These are phyloP conservation scores for Pelecanoides urinatrix DNA, from an alignment of 2,113 vertebrate species.

Conservation along the genomic window DNA sequence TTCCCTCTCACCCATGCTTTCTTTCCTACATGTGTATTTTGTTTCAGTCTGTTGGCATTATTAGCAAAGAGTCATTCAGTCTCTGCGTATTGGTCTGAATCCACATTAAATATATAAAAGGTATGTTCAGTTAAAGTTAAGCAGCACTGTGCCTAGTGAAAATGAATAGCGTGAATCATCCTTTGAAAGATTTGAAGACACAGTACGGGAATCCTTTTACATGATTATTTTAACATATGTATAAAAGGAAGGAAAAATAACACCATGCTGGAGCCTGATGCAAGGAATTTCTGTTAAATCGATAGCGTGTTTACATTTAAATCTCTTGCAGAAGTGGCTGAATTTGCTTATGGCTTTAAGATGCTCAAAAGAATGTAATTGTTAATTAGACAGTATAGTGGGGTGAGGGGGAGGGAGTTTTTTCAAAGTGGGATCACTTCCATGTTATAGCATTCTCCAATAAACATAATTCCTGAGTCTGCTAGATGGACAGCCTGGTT, in stretches of 20 bases:
- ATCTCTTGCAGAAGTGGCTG: not conserved
- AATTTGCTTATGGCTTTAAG: constrained; percentile 20
- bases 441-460: not conserved
- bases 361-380: not conserved
- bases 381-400: not conserved
- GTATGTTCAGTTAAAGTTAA: not conserved
- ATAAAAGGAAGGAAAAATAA: constrained; percentile 42
- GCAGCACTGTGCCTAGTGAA: constrained; percentile 26
- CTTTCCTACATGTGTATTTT: constrained; percentile 8
- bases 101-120: constrained; percentile 28
- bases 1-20: not conserved
- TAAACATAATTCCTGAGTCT: not conserved
- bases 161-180: constrained; percentile 66
- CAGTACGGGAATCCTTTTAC: constrained; percentile 37
- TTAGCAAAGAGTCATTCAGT: constrained; percentile 21
- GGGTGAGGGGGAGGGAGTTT: not conserved
- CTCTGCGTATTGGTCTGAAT: not conserved
- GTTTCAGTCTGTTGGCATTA: constrained; percentile 49
- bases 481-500: constrained; percentile 7
- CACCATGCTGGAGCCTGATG: not conserved
- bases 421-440: not conserved
- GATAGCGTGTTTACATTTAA: constrained; percentile 24
- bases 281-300: constrained; percentile 21
- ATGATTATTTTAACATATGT: constrained; percentile 72
- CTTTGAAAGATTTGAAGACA: constrained; percentile 55